Conservation (phyloP, 2,888 invertebrate species). For the Aproaerema taeniolella region DNA sequence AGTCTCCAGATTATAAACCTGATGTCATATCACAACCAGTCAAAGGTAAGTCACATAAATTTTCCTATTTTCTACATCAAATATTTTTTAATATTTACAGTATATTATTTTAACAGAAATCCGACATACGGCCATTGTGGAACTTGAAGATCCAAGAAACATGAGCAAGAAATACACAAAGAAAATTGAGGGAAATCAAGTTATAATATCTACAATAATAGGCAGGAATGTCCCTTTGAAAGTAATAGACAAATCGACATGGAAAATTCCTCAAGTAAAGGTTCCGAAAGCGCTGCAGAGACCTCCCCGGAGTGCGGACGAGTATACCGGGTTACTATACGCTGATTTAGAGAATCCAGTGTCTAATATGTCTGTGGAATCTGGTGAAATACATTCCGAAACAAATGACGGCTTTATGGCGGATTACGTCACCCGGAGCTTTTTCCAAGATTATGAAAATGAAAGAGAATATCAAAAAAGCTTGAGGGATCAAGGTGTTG, state of each 20-base stretch:
- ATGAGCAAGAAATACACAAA: conserved; percentile 44
- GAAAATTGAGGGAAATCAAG: conserved; percentile 31
- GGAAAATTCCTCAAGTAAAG: conserved; percentile 31
- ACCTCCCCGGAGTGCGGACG: conserved; percentile 25
- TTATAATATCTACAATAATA: conserved; percentile 30
- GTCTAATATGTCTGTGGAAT: conserved; percentile 33
- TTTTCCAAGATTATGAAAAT: conserved; percentile 10
- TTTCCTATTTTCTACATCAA: conserved; percentile 1
- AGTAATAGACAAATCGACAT: conserved; percentile 33
- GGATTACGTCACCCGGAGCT: conserved; percentile 8
- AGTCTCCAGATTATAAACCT: conserved; percentile 50
- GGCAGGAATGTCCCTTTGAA: conserved; percentile 39
- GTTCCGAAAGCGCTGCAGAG: conserved; percentile 38
- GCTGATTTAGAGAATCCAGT: conserved; percentile 36
- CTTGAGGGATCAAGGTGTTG: not conserved
- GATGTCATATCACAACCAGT: conserved; percentile 29
- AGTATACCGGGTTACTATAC: conserved; percentile 34
- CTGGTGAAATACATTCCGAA: conserved; percentile 34
- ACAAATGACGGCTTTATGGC: conserved; percentile 9
- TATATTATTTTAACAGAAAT: conserved; percentile 40
- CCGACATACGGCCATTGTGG: conserved; percentile 32
- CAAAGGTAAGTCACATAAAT: conserved; percentile 37
- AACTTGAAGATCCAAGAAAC: conserved; percentile 52
- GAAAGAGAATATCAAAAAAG: conserved; percentile 9
- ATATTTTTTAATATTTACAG: not conserved